A percentile compares a stretch with the other conserved stretches of the same genome.
phyloP scores from a whole-genome alignment of 1,140 invertebrate genomes.

The Proctacanthus coquilletti region DNA sequence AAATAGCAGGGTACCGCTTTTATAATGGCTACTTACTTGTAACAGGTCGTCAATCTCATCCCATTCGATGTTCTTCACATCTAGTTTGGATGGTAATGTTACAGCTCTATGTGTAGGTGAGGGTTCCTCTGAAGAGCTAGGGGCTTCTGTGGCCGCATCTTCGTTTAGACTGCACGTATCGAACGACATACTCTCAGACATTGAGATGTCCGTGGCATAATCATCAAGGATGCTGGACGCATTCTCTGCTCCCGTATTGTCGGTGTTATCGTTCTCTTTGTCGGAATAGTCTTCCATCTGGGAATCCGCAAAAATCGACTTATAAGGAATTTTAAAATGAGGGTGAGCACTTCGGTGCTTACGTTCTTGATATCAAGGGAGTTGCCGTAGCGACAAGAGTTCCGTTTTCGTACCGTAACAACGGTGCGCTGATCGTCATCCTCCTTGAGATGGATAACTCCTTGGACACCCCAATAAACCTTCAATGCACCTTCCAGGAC shows the following conservation, averaged over 20 bases:
- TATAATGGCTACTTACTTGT: conserved; percentile 37
- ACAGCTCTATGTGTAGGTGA: conserved; percentile 38
- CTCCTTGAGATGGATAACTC: conserved; percentile 72
- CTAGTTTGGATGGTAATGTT: conserved; percentile 46
- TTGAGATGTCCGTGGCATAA: conserved; percentile 24
- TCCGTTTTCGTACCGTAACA: conserved; percentile 50
- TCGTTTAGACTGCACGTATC: conserved; percentile 27
- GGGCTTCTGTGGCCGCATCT: conserved; percentile 17
- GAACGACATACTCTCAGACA: conserved; percentile 29
- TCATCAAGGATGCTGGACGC: conserved; percentile 20
- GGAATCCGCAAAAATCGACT: too few relatives aligned
- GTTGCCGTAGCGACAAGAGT: conserved; percentile 48
- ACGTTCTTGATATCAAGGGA: too few relatives aligned
- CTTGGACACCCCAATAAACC: conserved; percentile 73
- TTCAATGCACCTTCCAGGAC: conserved; percentile 63
- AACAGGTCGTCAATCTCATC: conserved; percentile 54
- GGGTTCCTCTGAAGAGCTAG: conserved; percentile 27
- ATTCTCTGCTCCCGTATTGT: conserved; percentile 21
- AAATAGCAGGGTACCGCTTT: too few relatives aligned
- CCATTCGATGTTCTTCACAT: conserved; percentile 47
- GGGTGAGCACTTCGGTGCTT: not conserved
- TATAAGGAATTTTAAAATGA: not conserved
- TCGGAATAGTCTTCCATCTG: conserved; percentile 12
- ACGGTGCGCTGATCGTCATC: conserved; percentile 69
- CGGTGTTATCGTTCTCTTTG: conserved; percentile 25